A percentile compares a stretch with the other conserved stretches of the same genome.
phyloP scores from a whole-genome alignment of 2,113 vertebrate genomes.

The Ailuropoda melanoleuca region DNA sequence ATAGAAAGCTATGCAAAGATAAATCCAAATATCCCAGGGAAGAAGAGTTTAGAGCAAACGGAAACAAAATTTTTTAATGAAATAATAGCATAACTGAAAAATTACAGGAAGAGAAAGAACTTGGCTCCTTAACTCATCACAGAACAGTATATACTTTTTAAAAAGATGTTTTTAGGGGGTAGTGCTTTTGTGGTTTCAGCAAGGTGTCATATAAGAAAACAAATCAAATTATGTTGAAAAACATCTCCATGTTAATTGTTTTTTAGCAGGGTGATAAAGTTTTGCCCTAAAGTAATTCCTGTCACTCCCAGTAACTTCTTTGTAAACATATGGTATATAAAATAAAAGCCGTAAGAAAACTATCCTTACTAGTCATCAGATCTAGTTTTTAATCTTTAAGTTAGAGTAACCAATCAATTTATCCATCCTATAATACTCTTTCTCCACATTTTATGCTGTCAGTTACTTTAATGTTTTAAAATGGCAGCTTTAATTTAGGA shows the following conservation, averaged over 20 bases:
- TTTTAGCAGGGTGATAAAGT: neutral
- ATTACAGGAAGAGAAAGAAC: neutral
- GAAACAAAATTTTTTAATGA: neutral
- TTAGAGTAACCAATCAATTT: neutral
- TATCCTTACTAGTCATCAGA: neutral
- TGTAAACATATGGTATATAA: slow-evolving; percentile 2
- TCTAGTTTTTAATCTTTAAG: slow-evolving; percentile 13
- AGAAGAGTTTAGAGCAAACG: slow-evolving; percentile 31
- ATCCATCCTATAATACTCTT: neutral
- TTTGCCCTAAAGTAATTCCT: slow-evolving; percentile 21
- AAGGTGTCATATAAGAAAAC: neutral
- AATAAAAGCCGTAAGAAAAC: slow-evolving; percentile 22
- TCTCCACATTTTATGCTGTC: neutral
- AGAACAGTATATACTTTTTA: neutral
- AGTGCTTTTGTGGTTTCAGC: slow-evolving; percentile 28
- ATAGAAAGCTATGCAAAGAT: slow-evolving; percentile 15
- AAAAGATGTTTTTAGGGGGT: slow-evolving; percentile 1
- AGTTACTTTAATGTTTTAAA: slow-evolving; percentile 29
- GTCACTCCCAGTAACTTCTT: slow-evolving; percentile 19
- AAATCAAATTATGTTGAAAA: slow-evolving; percentile 30
- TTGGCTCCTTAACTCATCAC: neutral
- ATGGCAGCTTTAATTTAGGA: neutral
- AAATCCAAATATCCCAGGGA: neutral
- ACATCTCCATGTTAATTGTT: neutral
- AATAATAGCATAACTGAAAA: neutral